Percentiles rank a stretch among this genome's conserved stretches.
Evolutionary conservation across 92 coral and sea anemone species (phyloP).

Genomic region (Blastomussa wellsi): DNA sequence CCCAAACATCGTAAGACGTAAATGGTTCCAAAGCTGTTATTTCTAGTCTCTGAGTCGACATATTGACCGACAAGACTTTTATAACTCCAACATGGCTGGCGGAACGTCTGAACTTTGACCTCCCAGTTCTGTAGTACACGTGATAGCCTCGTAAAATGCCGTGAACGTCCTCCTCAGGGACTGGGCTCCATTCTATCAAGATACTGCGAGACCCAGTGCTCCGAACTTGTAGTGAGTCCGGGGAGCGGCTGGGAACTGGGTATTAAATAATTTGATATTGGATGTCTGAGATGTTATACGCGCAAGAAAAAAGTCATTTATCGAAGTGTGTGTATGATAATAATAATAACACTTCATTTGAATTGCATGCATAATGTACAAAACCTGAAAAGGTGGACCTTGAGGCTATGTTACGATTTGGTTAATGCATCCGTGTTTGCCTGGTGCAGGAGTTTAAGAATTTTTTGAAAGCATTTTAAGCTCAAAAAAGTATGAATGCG

Average conservation of each 20-base stretch:
- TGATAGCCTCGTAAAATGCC: constrained; percentile 72
- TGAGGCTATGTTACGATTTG: too few relatives aligned
- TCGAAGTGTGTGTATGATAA: not conserved
- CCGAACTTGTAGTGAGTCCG: constrained; percentile 42
- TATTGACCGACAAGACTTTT: constrained; percentile 62
- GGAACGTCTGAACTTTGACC: constrained; percentile 34
- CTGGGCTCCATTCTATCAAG: constrained; percentile 73
- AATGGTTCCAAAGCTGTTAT: constrained; percentile 56
- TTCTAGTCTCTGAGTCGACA: constrained; percentile 55
- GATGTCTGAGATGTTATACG: not conserved
- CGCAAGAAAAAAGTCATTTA: not conserved
- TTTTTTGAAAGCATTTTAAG: too few relatives aligned
- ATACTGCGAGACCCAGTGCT: constrained; percentile 70
- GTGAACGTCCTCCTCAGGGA: constrained; percentile 50
- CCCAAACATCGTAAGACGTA: constrained; percentile 55
- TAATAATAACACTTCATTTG: too few relatives aligned
- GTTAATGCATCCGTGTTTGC: too few relatives aligned
- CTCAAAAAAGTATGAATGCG: too few relatives aligned
- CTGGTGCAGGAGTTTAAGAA: too few relatives aligned
- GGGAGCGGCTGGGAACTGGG: constrained; percentile 75
- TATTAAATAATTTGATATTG: not conserved
- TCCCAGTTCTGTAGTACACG: constrained; percentile 57
- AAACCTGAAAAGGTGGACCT: too few relatives aligned
- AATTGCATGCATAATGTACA: too few relatives aligned
- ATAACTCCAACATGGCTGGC: constrained; percentile 51